Evolutionary conservation across 2,888 invertebrate species (phyloP), one percentile per base, ranked within the genome.

Genomic region (Limnephilus lunatus): DNA sequence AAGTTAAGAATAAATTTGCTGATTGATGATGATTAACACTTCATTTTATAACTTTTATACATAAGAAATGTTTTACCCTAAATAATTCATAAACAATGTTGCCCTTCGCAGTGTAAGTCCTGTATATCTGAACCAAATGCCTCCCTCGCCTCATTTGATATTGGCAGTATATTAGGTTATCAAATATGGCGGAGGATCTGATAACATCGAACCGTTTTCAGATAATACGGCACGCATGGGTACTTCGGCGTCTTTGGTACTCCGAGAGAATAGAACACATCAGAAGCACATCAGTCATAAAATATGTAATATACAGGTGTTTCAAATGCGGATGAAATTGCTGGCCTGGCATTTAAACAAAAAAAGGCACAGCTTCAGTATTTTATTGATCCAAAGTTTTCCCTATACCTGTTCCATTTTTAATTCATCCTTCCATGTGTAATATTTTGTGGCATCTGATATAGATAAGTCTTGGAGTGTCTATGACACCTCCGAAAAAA

Each of bases 181-280:
- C 88, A 53, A 88, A 88, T 88, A 88, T 88, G 88, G 32, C 88
- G 88, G 88, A 11, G 88, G 32, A 88, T 88, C 80, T 31, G 88
- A 88, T 88, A 68, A 88, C 68, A 83, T 86, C 39, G 30, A 48
- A 86, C 86, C 44, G 86, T 86, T 86, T 86, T 86, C 86, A 32
- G 83, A 83, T 83, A 35, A 83, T 15, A 35, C 14, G 32, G 32
- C 32, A 35, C n/a, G 83, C 83, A 32, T 25, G 68, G 68, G 68
- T 25, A 68, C 25, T 9, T 68, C 25, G 68, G n/a, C 9, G 68
- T 25, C 68, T 68, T 68, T 2, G 25, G 4, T 68, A 68, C 68
- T 68, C 68, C 0, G 7, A 68, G 68, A 68, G 25, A 68, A 68
- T n/a, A n/a, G 68, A 7, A n/a, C 9, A 19, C 25, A 68, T 68